phyloP scores from a whole-genome alignment of 2,888 invertebrate genomes.

The Anoncus sp. region DNA sequence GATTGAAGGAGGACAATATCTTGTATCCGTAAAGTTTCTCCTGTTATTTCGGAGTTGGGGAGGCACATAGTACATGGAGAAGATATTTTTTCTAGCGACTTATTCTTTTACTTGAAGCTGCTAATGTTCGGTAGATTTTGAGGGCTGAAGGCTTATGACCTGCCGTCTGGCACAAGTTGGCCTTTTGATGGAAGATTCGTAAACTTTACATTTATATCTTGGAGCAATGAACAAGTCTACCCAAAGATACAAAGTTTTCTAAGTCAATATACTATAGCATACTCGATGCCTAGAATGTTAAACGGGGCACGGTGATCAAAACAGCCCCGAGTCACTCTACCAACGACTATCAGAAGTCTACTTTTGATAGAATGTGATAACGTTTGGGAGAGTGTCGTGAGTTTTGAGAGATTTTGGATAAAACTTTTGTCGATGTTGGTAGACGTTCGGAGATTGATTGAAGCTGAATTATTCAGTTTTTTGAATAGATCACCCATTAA shows the following conservation, averaged over 20 bases:
- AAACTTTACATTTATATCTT: background rate
- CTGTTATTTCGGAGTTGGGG: background rate
- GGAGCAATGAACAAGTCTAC: background rate
- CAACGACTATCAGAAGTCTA: background rate
- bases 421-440: background rate
- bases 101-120: background rate
- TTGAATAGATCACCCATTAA: background rate
- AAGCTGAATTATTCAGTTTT: background rate
- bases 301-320: background rate
- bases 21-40: constrained; percentile 20
- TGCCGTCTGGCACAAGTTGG: background rate
- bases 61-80: background rate
- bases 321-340: background rate
- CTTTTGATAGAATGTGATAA: too few relatives aligned
- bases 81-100: constrained; percentile 16
- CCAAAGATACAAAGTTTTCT: background rate
- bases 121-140: background rate
- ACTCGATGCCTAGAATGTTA: background rate
- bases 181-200: background rate
- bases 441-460: background rate
- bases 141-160: background rate
- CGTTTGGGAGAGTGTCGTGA: too few relatives aligned
- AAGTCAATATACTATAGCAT: background rate
- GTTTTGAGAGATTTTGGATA: background rate
- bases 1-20: constrained; percentile 62